A percentile compares a stretch with the other conserved stretches of the same genome.
Conservation (phyloP, 2,888 invertebrate species). For the Melipona beecheii region DNA sequence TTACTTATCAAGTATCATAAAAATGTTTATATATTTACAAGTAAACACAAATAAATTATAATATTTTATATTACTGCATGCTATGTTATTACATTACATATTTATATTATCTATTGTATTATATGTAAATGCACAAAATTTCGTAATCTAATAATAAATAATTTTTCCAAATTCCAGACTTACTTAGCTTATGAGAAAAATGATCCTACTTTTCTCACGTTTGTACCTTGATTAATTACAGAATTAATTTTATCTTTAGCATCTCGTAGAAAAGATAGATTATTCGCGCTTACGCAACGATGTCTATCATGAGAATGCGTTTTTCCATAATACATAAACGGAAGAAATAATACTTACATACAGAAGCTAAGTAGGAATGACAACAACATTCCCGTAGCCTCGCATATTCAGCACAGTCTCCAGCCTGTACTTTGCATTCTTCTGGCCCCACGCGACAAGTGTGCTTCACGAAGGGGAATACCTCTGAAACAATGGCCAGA, state of each 20-base stretch:
- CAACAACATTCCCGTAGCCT: constrained; percentile 89
- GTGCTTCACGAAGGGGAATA: constrained; percentile 89
- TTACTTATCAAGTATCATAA: no score
- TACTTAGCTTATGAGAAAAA: background rate
- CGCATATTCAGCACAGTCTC: constrained; percentile 88
- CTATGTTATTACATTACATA: no score
- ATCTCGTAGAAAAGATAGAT: background rate
- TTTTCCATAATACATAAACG: background rate
- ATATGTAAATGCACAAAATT: background rate
- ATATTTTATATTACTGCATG: no score
- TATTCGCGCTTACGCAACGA: background rate
- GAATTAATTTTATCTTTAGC: background rate
- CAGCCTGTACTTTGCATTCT: constrained; percentile 86
- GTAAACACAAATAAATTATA: no score
- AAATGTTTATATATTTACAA: no score
- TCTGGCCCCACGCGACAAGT: constrained; percentile 88
- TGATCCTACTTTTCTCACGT: background rate
- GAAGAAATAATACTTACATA: constrained; percentile 85
- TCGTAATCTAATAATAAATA: background rate
- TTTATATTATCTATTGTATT: no score
- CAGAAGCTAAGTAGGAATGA: constrained; percentile 86
- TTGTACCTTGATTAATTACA: background rate
- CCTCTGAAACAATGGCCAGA: constrained; percentile 85
- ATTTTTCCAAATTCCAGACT: background rate
- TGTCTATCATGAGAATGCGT: background rate